A percentile compares a stretch with the other conserved stretches of the same genome.
Conservation (phyloP, 2,113 vertebrate species). For the Microtus oregoni region DNA sequence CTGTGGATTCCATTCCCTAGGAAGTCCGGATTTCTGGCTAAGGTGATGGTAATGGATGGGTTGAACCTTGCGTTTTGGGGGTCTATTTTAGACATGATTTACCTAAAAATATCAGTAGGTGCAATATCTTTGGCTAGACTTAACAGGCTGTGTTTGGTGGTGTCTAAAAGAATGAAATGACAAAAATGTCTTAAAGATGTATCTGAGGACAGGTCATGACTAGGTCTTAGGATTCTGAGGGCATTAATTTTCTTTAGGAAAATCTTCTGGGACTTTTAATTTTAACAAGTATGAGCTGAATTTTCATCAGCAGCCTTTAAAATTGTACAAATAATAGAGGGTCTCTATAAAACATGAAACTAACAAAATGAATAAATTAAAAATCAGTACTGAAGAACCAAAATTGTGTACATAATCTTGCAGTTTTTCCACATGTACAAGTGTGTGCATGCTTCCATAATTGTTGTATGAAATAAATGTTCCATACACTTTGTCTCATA, state of each 20-base stretch:
- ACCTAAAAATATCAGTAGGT: slow-evolving; percentile 50
- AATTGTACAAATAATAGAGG: neutral
- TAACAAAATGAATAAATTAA: slow-evolving; percentile 53
- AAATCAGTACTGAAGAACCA: neutral
- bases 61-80: neutral
- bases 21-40: neutral
- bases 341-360: slow-evolving; percentile 36
- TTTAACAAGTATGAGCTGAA: slow-evolving; percentile 16
- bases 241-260: slow-evolving; percentile 41
- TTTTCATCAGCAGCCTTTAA: neutral
- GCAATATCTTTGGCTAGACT: neutral
- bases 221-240: slow-evolving; percentile 49
- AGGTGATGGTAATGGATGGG: slow-evolving; percentile 44
- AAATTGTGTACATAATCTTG: slow-evolving; percentile 6
- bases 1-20: fast-evolving
- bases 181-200: neutral
- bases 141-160: slow-evolving; percentile 52
- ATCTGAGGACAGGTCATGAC: neutral
- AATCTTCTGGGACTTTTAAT: neutral
- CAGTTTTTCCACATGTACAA: neutral
- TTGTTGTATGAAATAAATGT: neutral
- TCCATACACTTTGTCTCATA: too few species aligned
- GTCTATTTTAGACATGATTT: slow-evolving; percentile 9
- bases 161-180: slow-evolving; percentile 42
- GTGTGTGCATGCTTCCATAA: neutral